Base-by-base conservation (phyloP, 2,797 vertebrate genomes). In the Bovichtus diacanthus region DNA sequence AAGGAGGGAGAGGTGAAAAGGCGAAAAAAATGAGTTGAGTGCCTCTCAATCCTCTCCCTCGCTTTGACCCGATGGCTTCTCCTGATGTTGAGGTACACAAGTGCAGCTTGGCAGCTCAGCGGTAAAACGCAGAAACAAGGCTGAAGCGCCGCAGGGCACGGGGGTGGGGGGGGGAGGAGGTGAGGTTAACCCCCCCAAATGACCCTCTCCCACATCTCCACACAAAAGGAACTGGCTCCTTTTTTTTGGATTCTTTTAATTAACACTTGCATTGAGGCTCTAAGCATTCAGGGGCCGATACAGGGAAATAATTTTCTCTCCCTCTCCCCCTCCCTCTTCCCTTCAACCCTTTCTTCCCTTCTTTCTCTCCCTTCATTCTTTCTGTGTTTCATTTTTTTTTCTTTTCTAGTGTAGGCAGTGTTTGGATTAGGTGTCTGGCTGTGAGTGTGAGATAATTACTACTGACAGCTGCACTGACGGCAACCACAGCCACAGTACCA, bases 391-490 rank as follows among this genome's bases (percentile, higher is more conserved):
- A 79, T 87, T 90, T 90, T 53, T 41, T 19, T 91, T 87, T 86
- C 85, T 83, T 91, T 91, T 91, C 90, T 88, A 80, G 81, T 87
- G 87, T 85, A 80, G 82, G 90, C 91, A 92, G 87, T 93, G 94
- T 95, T 94, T 95, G 93, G 93, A 94, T 93, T 94, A 90, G 90
- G 82, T 93, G 88, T 93, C 90, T 93, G 93, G 90, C 93, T 93
- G 91, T 89, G 96, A 97, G 95, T 96, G 95, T 96, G 96, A 97
- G 97, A 98, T 99, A 97, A 99, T 99, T 97, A 96, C 96, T 95
- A 94, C 95, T 96, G 97, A 98, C 97, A 98, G 96, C 96, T 98
- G 97, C 96, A 97, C 94, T 95, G 95, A 97, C 96, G 93, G 95
- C 96, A 95, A 96, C 82, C 95, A 94, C 93, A 92, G 86, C 95